Evolutionary conservation across 1,140 invertebrate species (phyloP).

Genomic region (Polypedilum pembai): DNA sequence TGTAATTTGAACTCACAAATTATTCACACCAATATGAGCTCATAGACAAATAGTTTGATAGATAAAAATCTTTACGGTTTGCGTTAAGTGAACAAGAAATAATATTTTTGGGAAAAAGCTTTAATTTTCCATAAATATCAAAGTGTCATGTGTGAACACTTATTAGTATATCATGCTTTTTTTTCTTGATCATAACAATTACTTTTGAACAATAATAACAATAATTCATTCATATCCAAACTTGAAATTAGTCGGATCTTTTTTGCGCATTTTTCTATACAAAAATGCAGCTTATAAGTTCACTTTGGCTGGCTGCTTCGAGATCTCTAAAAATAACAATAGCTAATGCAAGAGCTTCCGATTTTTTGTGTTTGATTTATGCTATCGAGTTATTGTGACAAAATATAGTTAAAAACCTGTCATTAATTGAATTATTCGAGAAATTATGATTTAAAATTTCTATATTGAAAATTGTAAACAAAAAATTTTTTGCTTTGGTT

Average conservation of each 20-base stretch:
- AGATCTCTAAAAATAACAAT: too few relatives aligned
- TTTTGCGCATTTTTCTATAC: background rate
- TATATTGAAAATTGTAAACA: too few relatives aligned
- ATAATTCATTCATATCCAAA: background rate
- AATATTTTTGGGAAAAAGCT: background rate
- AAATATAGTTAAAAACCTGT: too few relatives aligned
- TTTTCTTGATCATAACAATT: background rate
- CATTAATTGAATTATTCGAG: too few relatives aligned
- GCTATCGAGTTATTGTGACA: too few relatives aligned
- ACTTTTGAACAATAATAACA: background rate
- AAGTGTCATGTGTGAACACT: background rate
- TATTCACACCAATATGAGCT: background rate
- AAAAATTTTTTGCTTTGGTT: too few relatives aligned
- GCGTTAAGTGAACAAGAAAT: constrained; percentile 10
- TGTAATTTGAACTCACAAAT: background rate
- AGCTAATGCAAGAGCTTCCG: too few relatives aligned
- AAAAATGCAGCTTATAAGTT: too few relatives aligned
- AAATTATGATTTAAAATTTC: too few relatives aligned
- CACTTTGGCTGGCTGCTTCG: too few relatives aligned
- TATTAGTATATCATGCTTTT: constrained; percentile 7
- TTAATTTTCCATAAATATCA: background rate
- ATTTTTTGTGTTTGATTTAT: too few relatives aligned
- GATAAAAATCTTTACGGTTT: background rate
- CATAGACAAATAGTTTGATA: background rate
- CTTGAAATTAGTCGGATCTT: background rate